Conservation (phyloP, 2,797 vertebrate genomes). For the Thunnus albacares region DNA sequence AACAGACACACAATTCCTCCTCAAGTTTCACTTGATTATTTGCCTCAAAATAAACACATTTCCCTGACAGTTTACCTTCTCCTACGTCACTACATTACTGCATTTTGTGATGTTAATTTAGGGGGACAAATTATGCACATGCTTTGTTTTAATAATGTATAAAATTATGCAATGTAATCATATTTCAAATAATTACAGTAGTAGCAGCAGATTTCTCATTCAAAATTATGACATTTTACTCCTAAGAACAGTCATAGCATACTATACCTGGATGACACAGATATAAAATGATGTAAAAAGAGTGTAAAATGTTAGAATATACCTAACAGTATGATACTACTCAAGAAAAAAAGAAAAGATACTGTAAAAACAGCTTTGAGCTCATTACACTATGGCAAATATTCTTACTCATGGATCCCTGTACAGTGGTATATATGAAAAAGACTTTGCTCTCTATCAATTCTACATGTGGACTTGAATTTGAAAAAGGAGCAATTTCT, state of each 20-base stretch:
- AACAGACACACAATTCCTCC: too few species aligned
- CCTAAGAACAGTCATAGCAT: too few species aligned
- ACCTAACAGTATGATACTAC: background rate
- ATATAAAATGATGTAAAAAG: background rate
- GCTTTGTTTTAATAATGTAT: background rate
- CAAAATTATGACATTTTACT: background rate
- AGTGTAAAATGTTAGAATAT: too few species aligned
- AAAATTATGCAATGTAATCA: background rate
- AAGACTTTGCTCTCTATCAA: constrained; percentile 53
- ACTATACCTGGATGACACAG: background rate
- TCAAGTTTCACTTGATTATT: background rate
- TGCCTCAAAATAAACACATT: background rate
- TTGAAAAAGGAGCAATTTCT: constrained; percentile 64
- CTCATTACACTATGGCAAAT: constrained; percentile 16
- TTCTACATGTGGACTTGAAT: constrained; percentile 63
- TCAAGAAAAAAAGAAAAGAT: constrained; percentile 4
- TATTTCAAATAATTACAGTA: background rate
- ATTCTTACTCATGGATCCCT: constrained; percentile 21
- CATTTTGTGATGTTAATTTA: background rate
- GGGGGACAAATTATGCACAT: background rate
- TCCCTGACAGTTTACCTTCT: background rate
- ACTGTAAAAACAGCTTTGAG: constrained; percentile 6
- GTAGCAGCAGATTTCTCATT: background rate
- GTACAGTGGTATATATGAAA: constrained; percentile 34
- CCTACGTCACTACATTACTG: background rate